Conservation (phyloP, 2,888 invertebrate genomes). For the Agrypnus murinus region DNA sequence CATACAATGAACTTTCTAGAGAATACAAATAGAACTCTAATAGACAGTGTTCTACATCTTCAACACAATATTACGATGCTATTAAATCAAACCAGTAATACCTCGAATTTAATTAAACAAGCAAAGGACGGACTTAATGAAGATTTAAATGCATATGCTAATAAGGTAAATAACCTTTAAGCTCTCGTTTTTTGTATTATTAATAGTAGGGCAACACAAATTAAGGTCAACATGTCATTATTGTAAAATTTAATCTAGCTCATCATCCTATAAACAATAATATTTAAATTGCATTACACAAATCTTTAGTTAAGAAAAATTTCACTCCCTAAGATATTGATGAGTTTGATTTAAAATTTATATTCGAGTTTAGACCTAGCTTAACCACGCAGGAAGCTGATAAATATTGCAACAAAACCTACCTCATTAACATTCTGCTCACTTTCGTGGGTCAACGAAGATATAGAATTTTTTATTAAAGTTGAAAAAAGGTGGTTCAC, state of each 20-base stretch:
- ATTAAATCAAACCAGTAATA: conserved; percentile 31
- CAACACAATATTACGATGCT: conserved; percentile 3
- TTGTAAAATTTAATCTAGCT: neutral
- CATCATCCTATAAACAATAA: too few species aligned
- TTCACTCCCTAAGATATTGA: too few species aligned
- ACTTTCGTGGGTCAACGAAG: neutral
- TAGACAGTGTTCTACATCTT: conserved; percentile 12
- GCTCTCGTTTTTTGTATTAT: too few species aligned
- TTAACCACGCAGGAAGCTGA: neutral
- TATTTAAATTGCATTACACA: too few species aligned
- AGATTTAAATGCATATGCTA: conserved; percentile 65
- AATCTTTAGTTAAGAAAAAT: too few species aligned
- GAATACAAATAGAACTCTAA: conserved; percentile 29
- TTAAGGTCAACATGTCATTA: too few species aligned
- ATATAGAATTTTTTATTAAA: too few species aligned
- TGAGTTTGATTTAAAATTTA: too few species aligned
- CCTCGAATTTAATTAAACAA: conserved; percentile 46
- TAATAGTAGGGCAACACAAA: too few species aligned
- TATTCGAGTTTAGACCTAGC: neutral
- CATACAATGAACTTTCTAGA: conserved; percentile 29
- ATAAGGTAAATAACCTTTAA: conserved; percentile 66
- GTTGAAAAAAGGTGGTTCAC: too few species aligned
- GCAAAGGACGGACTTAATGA: conserved; percentile 61
- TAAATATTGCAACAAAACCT: too few species aligned
- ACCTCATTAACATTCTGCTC: neutral